Base-by-base conservation (phyloP, 2,797 vertebrate genomes). In the Thalassophryne amazonica region DNA sequence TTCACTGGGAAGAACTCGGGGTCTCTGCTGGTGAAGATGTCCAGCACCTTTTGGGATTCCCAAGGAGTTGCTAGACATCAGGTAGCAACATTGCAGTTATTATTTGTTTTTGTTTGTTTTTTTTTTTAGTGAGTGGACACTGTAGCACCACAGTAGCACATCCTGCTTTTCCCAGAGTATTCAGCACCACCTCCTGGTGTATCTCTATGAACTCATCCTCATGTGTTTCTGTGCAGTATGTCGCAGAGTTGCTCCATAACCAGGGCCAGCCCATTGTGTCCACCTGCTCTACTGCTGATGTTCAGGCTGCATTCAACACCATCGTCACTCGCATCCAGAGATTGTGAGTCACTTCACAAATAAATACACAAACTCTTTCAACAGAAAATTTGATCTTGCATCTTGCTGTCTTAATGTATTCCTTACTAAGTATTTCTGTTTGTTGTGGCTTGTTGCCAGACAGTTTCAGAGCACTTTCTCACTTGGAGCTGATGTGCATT, bases 281-380 rank as follows among this genome's bases (percentile, higher is more conserved):
- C 58, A 92, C 91, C 24, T 90, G 88, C 78, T 91, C 90, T 16
- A 56, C 86, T 22, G 90, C 90, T 4, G 91, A 92, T 21, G 88
- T 92, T 45, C 91, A 92, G 54, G 90, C 91, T 17, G 90, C 91
- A 55, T 92, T 92, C 84, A 91, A 89, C 81, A 91, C 90, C 65
- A 92, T 92, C 43, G 88, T 92, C 10, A 91, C 90, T n/a, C 84
- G 91, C 48, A 92, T 92, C 65, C 91, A 92, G 86, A 89, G 91
- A 90, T 92, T 92, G 91, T 92, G 72, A 91, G 89, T 86, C 21
- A 1, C 30, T 27, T 6, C 59, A 24, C 13, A 16, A 37, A 31
- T n/a, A 19, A 18, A 31, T 5, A 17, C 40, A 19, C 6, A 17
- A 37, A 30, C 8, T 10, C 8, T 33, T 31, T 32, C 33, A 12